Conservation (phyloP, 2,113 vertebrate species). For the Myrmecophaga tridactyla region DNA sequence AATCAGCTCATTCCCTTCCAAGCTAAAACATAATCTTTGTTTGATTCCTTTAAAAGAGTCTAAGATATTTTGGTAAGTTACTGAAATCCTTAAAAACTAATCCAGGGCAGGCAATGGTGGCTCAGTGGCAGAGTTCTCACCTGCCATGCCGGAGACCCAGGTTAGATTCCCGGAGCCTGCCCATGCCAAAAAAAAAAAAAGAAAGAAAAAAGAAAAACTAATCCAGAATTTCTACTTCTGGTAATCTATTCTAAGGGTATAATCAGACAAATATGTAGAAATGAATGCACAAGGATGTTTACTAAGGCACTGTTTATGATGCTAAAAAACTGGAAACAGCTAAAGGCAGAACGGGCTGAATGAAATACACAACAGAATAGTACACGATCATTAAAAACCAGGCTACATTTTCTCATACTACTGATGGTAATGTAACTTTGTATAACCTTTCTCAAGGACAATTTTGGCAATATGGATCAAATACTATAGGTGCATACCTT, state of each 20-base stretch:
- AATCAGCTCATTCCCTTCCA: background rate
- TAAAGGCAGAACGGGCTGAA: background rate
- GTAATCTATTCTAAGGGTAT: background rate
- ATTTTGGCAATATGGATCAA: background rate
- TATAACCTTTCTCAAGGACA: background rate
- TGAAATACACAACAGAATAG: background rate
- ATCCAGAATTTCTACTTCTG: background rate
- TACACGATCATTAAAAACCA: background rate
- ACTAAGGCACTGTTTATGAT: background rate
- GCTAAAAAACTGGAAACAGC: background rate
- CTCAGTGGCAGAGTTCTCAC: no score
- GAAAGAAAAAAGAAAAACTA: no score
- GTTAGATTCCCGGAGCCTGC: no score
- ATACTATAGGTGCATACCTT: background rate
- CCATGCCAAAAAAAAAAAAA: no score
- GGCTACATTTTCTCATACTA: background rate
- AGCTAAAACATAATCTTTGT: background rate
- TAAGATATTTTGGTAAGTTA: constrained; percentile 3
- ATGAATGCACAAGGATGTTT: background rate
- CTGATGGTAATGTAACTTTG: background rate
- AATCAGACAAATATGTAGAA: background rate
- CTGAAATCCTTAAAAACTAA: background rate
- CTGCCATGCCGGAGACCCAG: no score
- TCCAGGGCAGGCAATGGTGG: no score
- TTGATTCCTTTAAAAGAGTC: background rate